Conservation (phyloP, 2,888 invertebrate genomes). For the Germaria angustata region DNA sequence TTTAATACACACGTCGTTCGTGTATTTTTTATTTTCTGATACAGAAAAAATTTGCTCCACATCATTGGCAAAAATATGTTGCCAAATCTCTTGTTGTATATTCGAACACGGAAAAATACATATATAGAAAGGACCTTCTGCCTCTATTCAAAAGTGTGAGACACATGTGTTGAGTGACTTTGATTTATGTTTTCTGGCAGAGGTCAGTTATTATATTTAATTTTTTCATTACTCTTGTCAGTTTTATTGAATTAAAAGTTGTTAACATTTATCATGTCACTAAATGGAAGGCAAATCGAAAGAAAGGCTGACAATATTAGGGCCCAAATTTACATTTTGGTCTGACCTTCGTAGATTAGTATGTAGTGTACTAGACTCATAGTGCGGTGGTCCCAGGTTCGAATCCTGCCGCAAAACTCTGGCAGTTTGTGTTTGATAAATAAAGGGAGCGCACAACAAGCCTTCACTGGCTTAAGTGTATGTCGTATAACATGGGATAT, state of each 20-base stretch:
- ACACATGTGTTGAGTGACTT: conserved; percentile 60
- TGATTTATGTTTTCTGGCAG: conserved; percentile 59
- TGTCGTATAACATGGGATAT: too few relatives aligned
- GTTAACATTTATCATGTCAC: conserved; percentile 3
- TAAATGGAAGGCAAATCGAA: not conserved
- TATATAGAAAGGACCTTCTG: conserved; percentile 34
- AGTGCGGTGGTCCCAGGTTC: too few relatives aligned
- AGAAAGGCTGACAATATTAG: not conserved
- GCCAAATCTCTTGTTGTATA: conserved; percentile 6
- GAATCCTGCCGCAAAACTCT: too few relatives aligned
- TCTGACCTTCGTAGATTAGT: too few relatives aligned
- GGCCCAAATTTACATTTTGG: too few relatives aligned
- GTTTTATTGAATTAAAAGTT: conserved; percentile 30
- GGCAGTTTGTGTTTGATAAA: too few relatives aligned
- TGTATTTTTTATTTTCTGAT: not conserved
- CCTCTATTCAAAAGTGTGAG: conserved; percentile 2
- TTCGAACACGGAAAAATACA: not conserved
- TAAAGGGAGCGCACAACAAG: too few relatives aligned
- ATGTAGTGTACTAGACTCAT: too few relatives aligned
- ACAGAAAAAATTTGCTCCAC: not conserved
- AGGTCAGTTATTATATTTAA: conserved; percentile 59
- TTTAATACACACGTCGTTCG: not conserved
- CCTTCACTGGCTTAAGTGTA: too few relatives aligned
- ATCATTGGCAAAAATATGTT: conserved; percentile 12
- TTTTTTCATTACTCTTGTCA: not conserved